Base-by-base conservation (phyloP, 92 coral and sea anemone genomes). In the Porites lobata region DNA sequence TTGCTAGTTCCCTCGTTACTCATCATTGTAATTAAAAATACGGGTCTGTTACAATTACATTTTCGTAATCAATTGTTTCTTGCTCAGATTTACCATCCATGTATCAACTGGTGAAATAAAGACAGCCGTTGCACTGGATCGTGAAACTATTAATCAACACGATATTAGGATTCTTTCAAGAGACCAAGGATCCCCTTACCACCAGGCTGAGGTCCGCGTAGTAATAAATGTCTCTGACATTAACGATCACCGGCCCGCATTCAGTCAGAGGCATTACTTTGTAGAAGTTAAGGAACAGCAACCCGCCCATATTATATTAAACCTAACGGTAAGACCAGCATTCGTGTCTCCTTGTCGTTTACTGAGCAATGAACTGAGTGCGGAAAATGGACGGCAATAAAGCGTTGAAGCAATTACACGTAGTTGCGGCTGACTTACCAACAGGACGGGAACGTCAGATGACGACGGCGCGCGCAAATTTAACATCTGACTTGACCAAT, bases 211-310 rank as follows among this genome's bases (percentile, higher is more conserved):
- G 80, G 97, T 95, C 72, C 81, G 85, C 1, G 96, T 95, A 4
- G 58, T 84, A 26, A 85, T 96, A 20, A 93, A 95, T 62, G 99
- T 96, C 50, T 91, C 98, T 70, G 99, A 96, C 76, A 76, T 96
- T 81, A 96, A 96, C 76, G 99, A 96, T 80, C 96, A 96, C 90
- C 85, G 92, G 79, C 99, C 99, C 32, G 85, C 21, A 26, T 96
- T 96, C 79, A 76, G 94, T 90, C 96, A 95, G 88, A 92, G 94
- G 89, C 94, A 92, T 72, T 96, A 96, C 86, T 72, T 94, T 69
- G 96, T 87, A 70, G 93, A 85, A 50, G 90, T 96, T 18, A 64
- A 73, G 50, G 99, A 96, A 69, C 95, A 92, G 65, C 91, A 70
- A 21, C 87, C 93, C 9, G 83, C 93, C 18, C 93, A 85, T 14